Base-by-base conservation (phyloP, 2,888 invertebrate species). In the Argyra leucocephala region DNA sequence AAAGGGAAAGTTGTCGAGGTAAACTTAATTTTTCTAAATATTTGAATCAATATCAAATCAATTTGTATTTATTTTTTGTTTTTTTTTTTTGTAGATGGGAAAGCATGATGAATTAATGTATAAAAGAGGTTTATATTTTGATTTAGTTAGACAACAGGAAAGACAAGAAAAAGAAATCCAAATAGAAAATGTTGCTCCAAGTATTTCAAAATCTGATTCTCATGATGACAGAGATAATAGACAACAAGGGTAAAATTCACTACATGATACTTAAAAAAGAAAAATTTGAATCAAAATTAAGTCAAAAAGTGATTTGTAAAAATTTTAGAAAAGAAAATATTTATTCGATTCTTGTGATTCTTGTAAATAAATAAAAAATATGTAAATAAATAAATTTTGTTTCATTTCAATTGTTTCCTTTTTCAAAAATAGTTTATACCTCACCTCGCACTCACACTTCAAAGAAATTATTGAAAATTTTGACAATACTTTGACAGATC, bases 1-100 rank as follows among this genome's bases (percentile, higher is more conserved):
- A 86, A 89, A 72, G 96, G 96, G 37, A 82, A 82, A 66, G 87
- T 95, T 70, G 89, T 89, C 3, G 94, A 94, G 86, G 92, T 91
- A 76, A 73, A 73, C 71, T 65, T 63, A 21, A 18, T 69, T 66
- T 72, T n/a, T n/a, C n/a, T n/a, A n/a, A n/a, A n/a, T n/a, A 31
- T 10, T 31, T 31, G 9, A 6, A 31, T 12, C 4, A 26, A 26
- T 4, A 26, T 26, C 7, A 6, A 26, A 26, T 26, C 31, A 31
- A 31, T 10, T 18, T n/a, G 18, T 18, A 24, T 1, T 61, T 10
- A 60, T 7, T 4, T 5, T 5, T n/a, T 57, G 12, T 57, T 67
- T 69, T 70, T 70, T 72, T 72, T 62, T 70, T 70, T 72, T 72
- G 62, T 70, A 93, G 93, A 87, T 90, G 82, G 95, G 95, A 4